Percentiles rank a stretch among this genome's conserved stretches.
These are phyloP conservation scores for Protosalanx chinensis DNA, from an alignment of 2,797 vertebrate genomes.

Conservation along the genomic window DNA sequence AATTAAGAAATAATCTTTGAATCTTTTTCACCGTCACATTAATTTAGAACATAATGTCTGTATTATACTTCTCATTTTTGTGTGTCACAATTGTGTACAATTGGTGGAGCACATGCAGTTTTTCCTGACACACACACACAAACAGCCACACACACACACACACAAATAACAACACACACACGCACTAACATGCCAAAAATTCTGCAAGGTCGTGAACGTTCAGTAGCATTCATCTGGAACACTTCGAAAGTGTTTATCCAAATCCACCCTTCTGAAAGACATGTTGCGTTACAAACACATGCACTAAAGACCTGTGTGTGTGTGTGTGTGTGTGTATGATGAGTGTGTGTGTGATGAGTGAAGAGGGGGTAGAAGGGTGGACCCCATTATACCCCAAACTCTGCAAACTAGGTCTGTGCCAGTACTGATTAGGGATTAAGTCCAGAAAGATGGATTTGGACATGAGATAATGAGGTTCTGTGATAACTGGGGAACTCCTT, in stretches of 20 bases:
- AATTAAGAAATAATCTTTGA: background rate
- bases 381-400: conserved; percentile 54
- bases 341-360: conserved; percentile 18
- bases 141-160: background rate
- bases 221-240: conserved; percentile 11
- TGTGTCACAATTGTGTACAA: too few relatives aligned
- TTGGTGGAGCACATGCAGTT: background rate
- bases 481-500: conserved; percentile 76
- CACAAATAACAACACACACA: background rate
- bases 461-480: conserved; percentile 88
- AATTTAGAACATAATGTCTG: background rate
- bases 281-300: conserved; percentile 33
- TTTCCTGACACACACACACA: background rate
- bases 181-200: background rate
- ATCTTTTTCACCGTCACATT: background rate
- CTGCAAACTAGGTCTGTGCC: conserved; percentile 71
- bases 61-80: too few relatives aligned
- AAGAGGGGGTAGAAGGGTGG: conserved; percentile 29
- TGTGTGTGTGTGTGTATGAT: conserved; percentile 8
- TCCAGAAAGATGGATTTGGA: conserved; percentile 78
- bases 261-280: conserved; percentile 23
- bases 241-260: conserved; percentile 28
- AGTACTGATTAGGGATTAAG: conserved; percentile 76
- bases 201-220: conserved; percentile 2
- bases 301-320: conserved; percentile 1